Conservation (phyloP, 2,797 vertebrate genomes). For the Huso huso region DNA sequence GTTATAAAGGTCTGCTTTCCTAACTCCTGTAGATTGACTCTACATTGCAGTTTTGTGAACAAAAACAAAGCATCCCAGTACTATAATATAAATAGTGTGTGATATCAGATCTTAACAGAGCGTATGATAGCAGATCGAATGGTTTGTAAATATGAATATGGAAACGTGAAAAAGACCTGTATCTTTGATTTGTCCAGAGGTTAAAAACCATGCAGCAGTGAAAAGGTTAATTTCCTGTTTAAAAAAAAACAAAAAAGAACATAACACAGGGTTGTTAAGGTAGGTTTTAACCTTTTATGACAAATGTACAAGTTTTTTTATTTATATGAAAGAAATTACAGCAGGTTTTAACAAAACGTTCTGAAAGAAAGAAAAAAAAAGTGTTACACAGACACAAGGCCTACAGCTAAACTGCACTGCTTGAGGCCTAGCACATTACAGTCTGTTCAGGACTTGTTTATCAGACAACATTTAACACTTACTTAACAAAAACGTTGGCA, state of each 20-base stretch:
- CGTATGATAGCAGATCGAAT: too few species aligned
- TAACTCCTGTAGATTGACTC: too few species aligned
- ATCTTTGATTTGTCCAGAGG: too few species aligned
- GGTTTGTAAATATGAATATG: too few species aligned
- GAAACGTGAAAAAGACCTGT: too few species aligned
- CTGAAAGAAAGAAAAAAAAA: conserved; percentile 58
- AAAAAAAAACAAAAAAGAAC: not conserved
- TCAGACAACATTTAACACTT: conserved; percentile 74
- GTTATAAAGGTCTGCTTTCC: too few species aligned
- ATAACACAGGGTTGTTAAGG: conserved; percentile 20
- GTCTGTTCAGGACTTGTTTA: conserved; percentile 52
- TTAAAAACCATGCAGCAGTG: too few species aligned
- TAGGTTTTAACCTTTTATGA: conserved; percentile 59
- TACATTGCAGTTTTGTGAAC: too few species aligned
- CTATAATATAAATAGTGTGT: too few species aligned
- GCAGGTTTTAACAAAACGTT: conserved; percentile 69
- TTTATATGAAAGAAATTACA: conserved; percentile 87
- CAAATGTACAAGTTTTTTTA: conserved; percentile 88
- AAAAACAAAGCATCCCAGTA: too few species aligned
- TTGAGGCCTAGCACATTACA: conserved; percentile 61
- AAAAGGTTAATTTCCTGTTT: not conserved
- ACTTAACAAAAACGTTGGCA: conserved; percentile 74
- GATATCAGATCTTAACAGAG: too few species aligned
- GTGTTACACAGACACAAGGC: conserved; percentile 68
- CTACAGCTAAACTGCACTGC: conserved; percentile 66